These are phyloP conservation scores for Gisinianus flammeolus DNA, from an alignment of 2,888 invertebrate genomes.

Conservation along the genomic window DNA sequence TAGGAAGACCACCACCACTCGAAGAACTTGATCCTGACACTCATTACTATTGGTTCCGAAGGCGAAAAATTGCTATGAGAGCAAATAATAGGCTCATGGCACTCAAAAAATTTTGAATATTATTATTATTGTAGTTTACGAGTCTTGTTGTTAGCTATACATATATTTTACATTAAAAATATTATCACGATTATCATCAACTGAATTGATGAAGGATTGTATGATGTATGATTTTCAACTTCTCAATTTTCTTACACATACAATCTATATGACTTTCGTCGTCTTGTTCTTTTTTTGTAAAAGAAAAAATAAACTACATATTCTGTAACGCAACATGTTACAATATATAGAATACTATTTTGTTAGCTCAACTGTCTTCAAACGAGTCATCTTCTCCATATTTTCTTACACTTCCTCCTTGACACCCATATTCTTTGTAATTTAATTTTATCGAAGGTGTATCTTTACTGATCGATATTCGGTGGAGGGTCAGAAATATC, in stretches of 20 bases:
- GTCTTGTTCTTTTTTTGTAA: neutral
- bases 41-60: slow-evolving; percentile 80
- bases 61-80: slow-evolving; percentile 71
- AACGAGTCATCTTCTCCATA: too few species aligned
- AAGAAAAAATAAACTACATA: neutral
- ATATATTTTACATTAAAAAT: neutral
- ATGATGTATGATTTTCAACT: neutral
- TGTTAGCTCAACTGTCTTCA: too few species aligned
- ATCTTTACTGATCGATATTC: too few species aligned
- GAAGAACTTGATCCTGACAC: slow-evolving; percentile 79
- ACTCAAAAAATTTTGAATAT: slow-evolving; percentile 68
- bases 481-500: too few species aligned
- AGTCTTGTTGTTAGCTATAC: neutral
- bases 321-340: too few species aligned
- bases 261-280: too few species aligned
- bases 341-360: too few species aligned
- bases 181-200: neutral
- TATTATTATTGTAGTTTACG: neutral
- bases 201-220: neutral
- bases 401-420: too few species aligned
- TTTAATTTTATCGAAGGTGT: too few species aligned
- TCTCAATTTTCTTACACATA: neutral
- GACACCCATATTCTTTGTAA: too few species aligned
- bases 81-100: slow-evolving; percentile 70
- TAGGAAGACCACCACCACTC: slow-evolving; percentile 67